A percentile compares a stretch with the other conserved stretches of the same genome.
These are phyloP conservation scores for Portevinia maculata DNA, from an alignment of 2,888 invertebrate genomes.

Conservation along the genomic window DNA sequence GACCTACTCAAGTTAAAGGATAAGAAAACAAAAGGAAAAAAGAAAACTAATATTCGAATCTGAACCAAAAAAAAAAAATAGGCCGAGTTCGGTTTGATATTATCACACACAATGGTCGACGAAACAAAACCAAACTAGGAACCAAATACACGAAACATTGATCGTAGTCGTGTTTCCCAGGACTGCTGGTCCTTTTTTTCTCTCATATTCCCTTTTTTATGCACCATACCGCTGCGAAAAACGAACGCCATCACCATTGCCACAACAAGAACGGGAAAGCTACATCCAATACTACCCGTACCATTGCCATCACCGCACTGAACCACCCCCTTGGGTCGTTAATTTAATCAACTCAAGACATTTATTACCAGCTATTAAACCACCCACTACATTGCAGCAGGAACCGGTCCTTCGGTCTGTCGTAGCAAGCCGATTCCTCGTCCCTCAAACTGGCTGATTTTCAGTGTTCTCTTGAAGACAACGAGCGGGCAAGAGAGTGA, in stretches of 20 bases:
- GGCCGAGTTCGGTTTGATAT: constrained; percentile 50
- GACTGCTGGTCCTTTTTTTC: constrained; percentile 15
- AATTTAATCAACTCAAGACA: constrained; percentile 77
- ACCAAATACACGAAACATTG: constrained; percentile 52
- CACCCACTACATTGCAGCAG: constrained; percentile 76
- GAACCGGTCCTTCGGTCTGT: constrained; percentile 28
- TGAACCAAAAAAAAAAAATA: constrained; percentile 17
- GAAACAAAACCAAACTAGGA: constrained; percentile 17
- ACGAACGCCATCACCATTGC: constrained; percentile 50
- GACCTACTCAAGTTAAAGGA: constrained; percentile 42
- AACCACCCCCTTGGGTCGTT: constrained; percentile 75
- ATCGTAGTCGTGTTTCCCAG: constrained; percentile 63
- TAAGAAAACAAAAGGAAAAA: constrained; percentile 39
- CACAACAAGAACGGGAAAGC: constrained; percentile 45
- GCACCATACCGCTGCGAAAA: constrained; percentile 10
- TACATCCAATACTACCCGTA: constrained; percentile 47
- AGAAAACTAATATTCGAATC: constrained; percentile 64
- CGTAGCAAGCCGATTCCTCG: background rate
- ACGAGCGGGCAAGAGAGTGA: constrained; percentile 6
- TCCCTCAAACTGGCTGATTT: constrained; percentile 17
- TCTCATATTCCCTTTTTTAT: constrained; percentile 18
- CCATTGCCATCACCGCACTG: constrained; percentile 27
- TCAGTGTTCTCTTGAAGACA: constrained; percentile 43
- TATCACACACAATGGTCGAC: constrained; percentile 35
- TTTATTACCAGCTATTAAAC: constrained; percentile 77